Evolutionary conservation across 2,797 vertebrate genomes (phyloP), one percentile per base, ranked within the genome.

Genomic region (Lepidocolaptes lacrymiger): DNA sequence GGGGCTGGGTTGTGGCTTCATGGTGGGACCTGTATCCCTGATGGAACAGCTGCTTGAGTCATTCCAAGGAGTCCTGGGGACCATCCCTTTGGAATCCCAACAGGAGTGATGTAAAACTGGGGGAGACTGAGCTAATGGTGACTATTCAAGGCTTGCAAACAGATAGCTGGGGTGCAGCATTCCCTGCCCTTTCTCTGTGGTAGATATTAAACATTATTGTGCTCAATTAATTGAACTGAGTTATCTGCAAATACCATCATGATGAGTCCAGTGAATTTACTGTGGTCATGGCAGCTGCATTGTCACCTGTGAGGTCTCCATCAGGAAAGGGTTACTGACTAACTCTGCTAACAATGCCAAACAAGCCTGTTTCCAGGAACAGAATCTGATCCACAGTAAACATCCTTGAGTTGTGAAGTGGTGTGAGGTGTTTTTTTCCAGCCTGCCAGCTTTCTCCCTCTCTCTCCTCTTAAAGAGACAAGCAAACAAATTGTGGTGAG

Each of bases 391-490:
- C 28, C 5, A 2, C n/a, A 58, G 82, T 39, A 91, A 95, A 88
- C 43, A 80, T 51, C 69, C 80, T 59, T 39, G 79, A 85, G 73
- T 7, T 75, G 27, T 22, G 61, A 54, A 82, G 12, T 5, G 55
- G 36, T 2, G 32, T 10, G 13, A 41, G 61, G 30, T 64, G 34
- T 3, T 55, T 48, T 14, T 67, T 69, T 62, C 36, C 68, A 61
- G 46, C 56, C 59, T 63, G 51, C 8, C 48, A 61, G 18, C 36
- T 64, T 49, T 19, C 69, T 69, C 51, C 7, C 21, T 48, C 10
- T 74, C n/a, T 55, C 36, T 62, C 41, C 49, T 56, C 43, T 90
- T 88, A 79, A 90, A 93, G 32, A 44, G 9, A 62, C 22, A 83
- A 90, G 63, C 24, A 66, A 19, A n/a, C 9, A 85, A 67, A 49